Evolutionary conservation across 92 coral and sea anemone species (phyloP), one percentile per base, ranked within the genome.

Genomic region (Nematostella vectensis): DNA sequence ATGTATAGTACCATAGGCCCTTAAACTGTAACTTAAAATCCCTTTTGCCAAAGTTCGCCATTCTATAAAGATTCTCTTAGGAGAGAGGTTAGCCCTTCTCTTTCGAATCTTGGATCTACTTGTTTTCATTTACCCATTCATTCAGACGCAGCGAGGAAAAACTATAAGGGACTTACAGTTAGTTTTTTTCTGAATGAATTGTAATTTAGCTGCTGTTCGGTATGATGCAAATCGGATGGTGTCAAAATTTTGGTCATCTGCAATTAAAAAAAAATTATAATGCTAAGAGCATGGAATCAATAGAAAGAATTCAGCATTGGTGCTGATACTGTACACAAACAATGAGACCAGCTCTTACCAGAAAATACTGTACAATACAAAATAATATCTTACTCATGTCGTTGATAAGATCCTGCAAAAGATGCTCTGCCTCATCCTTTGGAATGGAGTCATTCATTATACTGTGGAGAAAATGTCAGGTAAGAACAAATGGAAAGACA

Each of bases 361-460:
- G n/a, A n/a, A n/a, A n/a, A n/a, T n/a, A n/a, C n/a, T n/a, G n/a
- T n/a, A n/a, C n/a, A n/a, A n/a, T n/a, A 33, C 40, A 33, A 33
- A 6, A 6, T 6, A 6, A 33, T n/a, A 31, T 37, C 96, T 72
- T 72, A 91, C 98, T 85, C 95, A 91, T 85, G 43, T 91, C 91
- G 67, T 70, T 83, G 58, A 91, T 67, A 54, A 91, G 76, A 25
- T 91, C 98, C 64, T 91, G 98, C 25, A 91, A 83, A 55, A 91
- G 74, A 37, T 83, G 95, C 22, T 91, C 95, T 11, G 95, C 95
- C 50, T 91, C 95, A 61, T 91, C 98, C 51, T 84, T 80, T 4
- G 95, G 91, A 47, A 91, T 77, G 12, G 98, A 81, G 31, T 91
- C 98, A 74, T 91, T 91, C 63, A 86, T 54, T 31, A 91, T 85